Percentiles rank a stretch among this genome's conserved stretches.
Conservation (phyloP, 1,140 invertebrate species). For the Periplaneta americana region DNA sequence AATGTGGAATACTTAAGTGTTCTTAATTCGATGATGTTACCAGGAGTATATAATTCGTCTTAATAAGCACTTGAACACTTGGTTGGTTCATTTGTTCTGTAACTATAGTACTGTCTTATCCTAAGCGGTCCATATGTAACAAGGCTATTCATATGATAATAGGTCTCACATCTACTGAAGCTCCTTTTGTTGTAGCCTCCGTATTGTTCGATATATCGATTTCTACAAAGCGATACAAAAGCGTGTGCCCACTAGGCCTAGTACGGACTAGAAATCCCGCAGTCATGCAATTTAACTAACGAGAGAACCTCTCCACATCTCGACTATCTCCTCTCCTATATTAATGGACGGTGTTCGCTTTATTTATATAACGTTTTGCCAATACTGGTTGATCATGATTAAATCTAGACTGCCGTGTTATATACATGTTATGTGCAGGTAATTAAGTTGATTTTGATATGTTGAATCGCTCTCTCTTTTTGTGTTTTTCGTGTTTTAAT, state of each 20-base stretch:
- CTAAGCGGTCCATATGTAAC: not conserved
- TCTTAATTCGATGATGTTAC: too few species aligned
- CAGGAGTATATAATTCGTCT: too few species aligned
- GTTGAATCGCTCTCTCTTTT: too few species aligned
- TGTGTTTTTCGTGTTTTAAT: not conserved
- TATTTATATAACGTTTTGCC: not conserved
- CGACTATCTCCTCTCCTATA: not conserved
- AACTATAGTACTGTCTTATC: not conserved
- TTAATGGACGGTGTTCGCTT: not conserved
- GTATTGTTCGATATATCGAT: not conserved
- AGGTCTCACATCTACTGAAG: not conserved
- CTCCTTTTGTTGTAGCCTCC: not conserved
- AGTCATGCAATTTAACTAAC: not conserved
- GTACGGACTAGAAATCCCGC: not conserved
- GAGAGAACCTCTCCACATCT: not conserved
- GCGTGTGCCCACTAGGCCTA: not conserved
- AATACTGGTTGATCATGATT: not conserved
- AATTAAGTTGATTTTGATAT: not conserved
- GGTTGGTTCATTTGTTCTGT: not conserved
- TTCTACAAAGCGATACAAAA: not conserved
- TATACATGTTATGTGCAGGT: not conserved
- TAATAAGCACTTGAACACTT: not conserved
- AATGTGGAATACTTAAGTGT: too few species aligned
- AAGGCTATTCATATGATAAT: not conserved
- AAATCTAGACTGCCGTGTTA: not conserved